Percentiles rank a stretch among this genome's conserved stretches.
phyloP scores from a whole-genome alignment of 37 sponge, comb jelly and placozoan genomes.

The Aplysina aerophoba region DNA sequence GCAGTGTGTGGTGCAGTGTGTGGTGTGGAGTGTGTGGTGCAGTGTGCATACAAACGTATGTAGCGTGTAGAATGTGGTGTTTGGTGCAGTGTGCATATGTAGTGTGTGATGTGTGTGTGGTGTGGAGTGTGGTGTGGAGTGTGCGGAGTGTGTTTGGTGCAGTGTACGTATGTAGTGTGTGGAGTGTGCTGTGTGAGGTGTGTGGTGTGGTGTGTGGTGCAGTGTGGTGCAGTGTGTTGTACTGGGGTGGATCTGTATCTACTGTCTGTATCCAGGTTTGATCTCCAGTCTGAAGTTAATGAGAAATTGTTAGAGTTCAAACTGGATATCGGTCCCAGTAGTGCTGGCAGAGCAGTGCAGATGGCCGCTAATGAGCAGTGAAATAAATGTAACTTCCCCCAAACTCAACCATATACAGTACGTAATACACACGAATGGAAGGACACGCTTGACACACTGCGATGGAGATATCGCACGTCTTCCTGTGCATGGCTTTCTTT shows the following conservation, averaged over 20 bases:
- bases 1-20: neutral
- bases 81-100: neutral
- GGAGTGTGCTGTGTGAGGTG: too few relatives aligned
- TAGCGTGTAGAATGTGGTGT: neutral
- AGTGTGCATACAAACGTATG: neutral
- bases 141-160: too few relatives aligned
- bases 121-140: neutral
- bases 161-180: neutral
- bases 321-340: neutral
- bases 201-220: neutral
- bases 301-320: conserved; percentile 18
- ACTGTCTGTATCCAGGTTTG: neutral
- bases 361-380: neutral
- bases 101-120: neutral
- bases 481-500: neutral
- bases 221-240: neutral
- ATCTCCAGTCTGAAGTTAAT: neutral
- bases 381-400: neutral
- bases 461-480: too few relatives aligned
- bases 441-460: too few relatives aligned
- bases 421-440: too few relatives aligned
- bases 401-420: neutral
- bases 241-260: neutral
- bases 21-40: neutral
- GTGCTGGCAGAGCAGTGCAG: neutral